Evolutionary conservation across 2,888 invertebrate genomes (phyloP).

Genomic region (Lasioglossum marginatum): DNA sequence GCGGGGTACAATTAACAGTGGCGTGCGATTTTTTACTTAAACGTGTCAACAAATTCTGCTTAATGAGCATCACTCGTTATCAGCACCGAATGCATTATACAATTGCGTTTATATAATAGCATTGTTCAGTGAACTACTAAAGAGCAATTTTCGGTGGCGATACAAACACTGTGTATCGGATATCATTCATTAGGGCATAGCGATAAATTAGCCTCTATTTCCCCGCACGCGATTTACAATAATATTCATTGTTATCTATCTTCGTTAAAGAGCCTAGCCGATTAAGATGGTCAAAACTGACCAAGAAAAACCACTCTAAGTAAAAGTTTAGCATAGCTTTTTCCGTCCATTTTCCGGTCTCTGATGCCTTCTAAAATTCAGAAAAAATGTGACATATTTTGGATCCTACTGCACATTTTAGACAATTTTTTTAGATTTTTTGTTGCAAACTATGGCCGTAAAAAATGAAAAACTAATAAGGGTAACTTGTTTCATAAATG

Average conservation of each 20-base stretch:
- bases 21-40: slow-evolving; percentile 42
- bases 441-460: too few species aligned
- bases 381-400: too few species aligned
- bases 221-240: background rate
- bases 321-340: too few species aligned
- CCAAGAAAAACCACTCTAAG: too few species aligned
- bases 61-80: background rate
- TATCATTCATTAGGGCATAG: background rate
- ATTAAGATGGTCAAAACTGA: too few species aligned
- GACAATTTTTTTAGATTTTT: too few species aligned
- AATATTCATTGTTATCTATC: background rate
- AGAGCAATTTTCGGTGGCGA: background rate
- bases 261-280: background rate
- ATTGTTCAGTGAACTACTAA: background rate
- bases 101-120: background rate
- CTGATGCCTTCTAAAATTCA: too few species aligned
- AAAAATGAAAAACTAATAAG: too few species aligned
- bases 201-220: background rate
- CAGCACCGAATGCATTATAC: background rate
- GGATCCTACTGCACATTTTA: too few species aligned
- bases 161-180: background rate
- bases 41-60: slow-evolving; percentile 31
- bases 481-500: too few species aligned
- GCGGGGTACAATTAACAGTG: slow-evolving; percentile 73
- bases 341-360: too few species aligned